phyloP scores from a whole-genome alignment of 2,888 invertebrate genomes.

The Lepas anatifera region DNA sequence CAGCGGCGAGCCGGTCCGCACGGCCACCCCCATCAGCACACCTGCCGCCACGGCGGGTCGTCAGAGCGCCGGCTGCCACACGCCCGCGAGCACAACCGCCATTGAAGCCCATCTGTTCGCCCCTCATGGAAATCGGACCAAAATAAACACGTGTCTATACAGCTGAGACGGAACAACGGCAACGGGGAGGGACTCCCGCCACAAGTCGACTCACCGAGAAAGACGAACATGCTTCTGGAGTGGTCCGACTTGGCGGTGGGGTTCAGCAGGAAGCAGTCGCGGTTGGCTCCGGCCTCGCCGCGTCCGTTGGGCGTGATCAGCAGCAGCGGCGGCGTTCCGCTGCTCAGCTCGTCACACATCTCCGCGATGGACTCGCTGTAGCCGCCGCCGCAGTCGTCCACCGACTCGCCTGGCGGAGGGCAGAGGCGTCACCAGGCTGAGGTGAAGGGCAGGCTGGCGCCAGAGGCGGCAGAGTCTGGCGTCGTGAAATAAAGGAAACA shows the following conservation, averaged over 20 bases:
- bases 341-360: conserved; percentile 95
- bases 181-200: too few relatives aligned
- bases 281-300: conserved; percentile 77
- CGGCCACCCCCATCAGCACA: conserved; percentile 76
- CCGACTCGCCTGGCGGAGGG: conserved; percentile 77
- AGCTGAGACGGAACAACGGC: too few relatives aligned
- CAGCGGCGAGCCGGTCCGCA: conserved; percentile 85
- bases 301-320: conserved; percentile 87
- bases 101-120: too few relatives aligned
- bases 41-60: conserved; percentile 38
- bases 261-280: conserved; percentile 85
- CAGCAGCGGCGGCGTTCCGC: conserved; percentile 76
- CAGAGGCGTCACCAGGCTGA: too few relatives aligned
- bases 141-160: too few relatives aligned
- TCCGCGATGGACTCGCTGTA: conserved; percentile 96
- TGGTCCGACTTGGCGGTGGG: conserved; percentile 65
- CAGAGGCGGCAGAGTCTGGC: too few relatives aligned
- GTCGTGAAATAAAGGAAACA: too few relatives aligned
- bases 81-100: neutral
- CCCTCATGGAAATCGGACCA: too few relatives aligned
- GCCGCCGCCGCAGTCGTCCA: conserved; percentile 94
- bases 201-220: conserved; percentile 53
- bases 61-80: neutral
- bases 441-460: too few relatives aligned
- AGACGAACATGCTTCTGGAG: conserved; percentile 83